phyloP scores from a whole-genome alignment of 2,797 vertebrate species.

The Centroberyx gerrardi region DNA sequence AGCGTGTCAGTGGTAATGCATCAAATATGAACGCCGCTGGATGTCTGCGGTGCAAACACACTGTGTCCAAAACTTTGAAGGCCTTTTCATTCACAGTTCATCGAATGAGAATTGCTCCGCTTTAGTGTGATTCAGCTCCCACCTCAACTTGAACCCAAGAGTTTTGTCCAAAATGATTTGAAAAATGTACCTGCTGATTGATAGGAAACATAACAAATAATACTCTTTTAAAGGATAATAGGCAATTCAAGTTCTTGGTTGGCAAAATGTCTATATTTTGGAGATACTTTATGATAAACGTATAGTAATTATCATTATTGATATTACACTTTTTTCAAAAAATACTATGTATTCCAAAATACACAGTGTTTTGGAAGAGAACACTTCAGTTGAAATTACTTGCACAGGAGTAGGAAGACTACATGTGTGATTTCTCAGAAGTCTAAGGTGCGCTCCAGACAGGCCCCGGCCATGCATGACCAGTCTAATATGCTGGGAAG shows the following conservation, averaged over 20 bases:
- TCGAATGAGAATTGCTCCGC: conserved; percentile 9
- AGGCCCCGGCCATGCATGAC: background rate
- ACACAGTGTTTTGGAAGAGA: background rate
- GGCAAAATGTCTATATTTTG: too few species aligned
- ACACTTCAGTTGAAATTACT: conserved; percentile 15
- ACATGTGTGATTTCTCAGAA: background rate
- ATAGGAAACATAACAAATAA: background rate
- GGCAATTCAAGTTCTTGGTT: background rate
- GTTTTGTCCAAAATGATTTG: background rate
- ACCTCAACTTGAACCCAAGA: background rate
- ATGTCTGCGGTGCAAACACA: conserved; percentile 33
- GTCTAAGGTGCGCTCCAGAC: too few species aligned
- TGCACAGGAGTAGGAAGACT: background rate
- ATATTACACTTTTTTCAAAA: too few species aligned
- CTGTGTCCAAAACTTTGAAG: conserved; percentile 27
- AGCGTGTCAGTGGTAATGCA: conserved; percentile 42
- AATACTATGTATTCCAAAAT: too few species aligned
- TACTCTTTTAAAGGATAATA: background rate
- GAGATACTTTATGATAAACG: too few species aligned
- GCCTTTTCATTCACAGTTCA: conserved; percentile 34
- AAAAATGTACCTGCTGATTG: background rate
- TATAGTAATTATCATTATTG: too few species aligned
- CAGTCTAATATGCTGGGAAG: conserved; percentile 7
- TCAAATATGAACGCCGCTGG: conserved; percentile 45
- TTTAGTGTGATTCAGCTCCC: background rate